Conservation (phyloP, 2,888 invertebrate species). For the Noctua pronuba region DNA sequence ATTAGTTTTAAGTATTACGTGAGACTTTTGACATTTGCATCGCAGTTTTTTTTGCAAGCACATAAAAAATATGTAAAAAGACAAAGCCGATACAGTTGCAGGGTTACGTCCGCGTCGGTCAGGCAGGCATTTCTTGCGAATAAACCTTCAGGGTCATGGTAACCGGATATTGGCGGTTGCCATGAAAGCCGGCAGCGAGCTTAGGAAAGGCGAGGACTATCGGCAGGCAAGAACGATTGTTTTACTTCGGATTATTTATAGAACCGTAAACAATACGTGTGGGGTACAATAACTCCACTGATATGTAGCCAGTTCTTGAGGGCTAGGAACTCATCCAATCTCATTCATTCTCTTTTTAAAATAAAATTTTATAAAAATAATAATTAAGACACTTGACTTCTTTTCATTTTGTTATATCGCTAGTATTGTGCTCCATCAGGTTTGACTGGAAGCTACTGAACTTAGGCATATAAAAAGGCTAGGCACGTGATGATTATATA, state of each 20-base stretch:
- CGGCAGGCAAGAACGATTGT: background rate
- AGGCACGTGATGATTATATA: background rate
- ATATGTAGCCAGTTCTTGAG: background rate
- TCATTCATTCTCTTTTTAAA: background rate
- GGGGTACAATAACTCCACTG: background rate
- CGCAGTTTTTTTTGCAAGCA: background rate
- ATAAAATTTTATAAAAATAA: background rate
- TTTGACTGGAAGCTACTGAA: background rate
- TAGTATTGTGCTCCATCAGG: background rate
- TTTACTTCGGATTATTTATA: background rate
- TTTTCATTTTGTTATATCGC: background rate
- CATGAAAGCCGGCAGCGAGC: slow-evolving; percentile 3
- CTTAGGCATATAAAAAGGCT: background rate
- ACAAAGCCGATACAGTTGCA: slow-evolving; percentile 13
- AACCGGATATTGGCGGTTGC: slow-evolving; percentile 27
- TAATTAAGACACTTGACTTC: background rate
- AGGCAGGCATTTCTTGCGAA: slow-evolving; percentile 25
- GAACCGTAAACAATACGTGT: background rate
- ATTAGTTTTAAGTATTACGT: slow-evolving; percentile 2
- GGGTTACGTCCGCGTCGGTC: slow-evolving; percentile 12
- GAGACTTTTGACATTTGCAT: slow-evolving; percentile 4
- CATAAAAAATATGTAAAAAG: background rate
- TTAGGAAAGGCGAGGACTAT: slow-evolving; percentile 19
- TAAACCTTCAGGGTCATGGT: slow-evolving; percentile 26
- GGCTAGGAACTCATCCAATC: background rate